Evolutionary conservation across 2,113 vertebrate species (phyloP), one percentile per base, ranked within the genome.

Genomic region (Oryzias melastigma): DNA sequence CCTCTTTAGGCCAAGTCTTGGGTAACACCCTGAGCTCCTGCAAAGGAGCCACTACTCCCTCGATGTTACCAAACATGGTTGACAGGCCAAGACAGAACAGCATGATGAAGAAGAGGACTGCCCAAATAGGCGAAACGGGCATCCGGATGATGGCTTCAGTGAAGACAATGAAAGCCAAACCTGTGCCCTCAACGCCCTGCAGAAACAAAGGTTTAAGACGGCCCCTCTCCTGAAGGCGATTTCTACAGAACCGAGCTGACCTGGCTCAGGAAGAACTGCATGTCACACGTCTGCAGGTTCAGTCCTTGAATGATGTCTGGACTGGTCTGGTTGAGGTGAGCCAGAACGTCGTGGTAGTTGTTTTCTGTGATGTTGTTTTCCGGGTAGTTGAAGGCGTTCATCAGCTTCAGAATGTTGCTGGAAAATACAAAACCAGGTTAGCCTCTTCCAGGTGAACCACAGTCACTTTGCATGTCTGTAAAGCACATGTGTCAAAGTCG

Each of bases 71-170:
- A 62, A 98, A 99, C 97, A 99, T 98, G 27, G 97, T 98, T 0
- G 97, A 99, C 41, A 99, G 93, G 24, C 96, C 97, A 16, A 98
- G 89, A 71, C 97, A 99, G 90, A 99, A 98, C n/a, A 99, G 94
- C 97, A 99, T 98, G 87, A 94, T 35, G 73, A 99, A 99, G 91
- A 99, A 99, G 4, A 98, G 93, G 4, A 98, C 90, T 0, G 97
- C 91, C 97, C 97, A 98, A 16, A 99, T 54, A 0, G 95, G 96
- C 1, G 96, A 93, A 59, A 94, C 0, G 0, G 97, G 97, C 97
- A 98, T 98, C 85, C 93, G 96, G 69, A 93, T 96, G 85, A 98
- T 98, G 65, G 97, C 97, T 81, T 98, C 96, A 0, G 96, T 99
- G 91, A 98, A 99, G 61, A 97, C 93, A 40, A 99, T 98, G 88